Evolutionary conservation across 37 sponge, comb jelly and placozoan genomes (phyloP), one percentile per base, ranked within the genome.

Genomic region (Halichondria panicea): DNA sequence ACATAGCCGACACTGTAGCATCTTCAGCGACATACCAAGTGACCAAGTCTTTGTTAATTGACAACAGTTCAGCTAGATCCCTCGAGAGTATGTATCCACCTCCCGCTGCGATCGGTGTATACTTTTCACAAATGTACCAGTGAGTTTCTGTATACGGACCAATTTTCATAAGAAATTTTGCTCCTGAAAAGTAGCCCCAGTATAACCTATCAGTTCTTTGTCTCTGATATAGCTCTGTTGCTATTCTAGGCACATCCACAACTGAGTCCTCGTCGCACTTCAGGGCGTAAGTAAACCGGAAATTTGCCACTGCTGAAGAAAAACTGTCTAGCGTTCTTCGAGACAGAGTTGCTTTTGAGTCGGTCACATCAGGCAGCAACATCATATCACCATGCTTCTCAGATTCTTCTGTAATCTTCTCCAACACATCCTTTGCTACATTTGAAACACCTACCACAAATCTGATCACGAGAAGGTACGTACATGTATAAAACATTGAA

Each of bases 261-360:
- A 74, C 74, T 13, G 66, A 65, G 57, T 83, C 84, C 24, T 83
- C 84, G 64, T 83, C 84, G 27, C 74, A 55, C 34, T 83, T 83
- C 31, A 83, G 35, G 4, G 75, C 21, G 43, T 64, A 83, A 12
- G 25, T 19, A 43, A 74, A 83, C 25, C 30, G 0, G 22, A 59
- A 55, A 4, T 69, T 3, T 13, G 39, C 8, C 18, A n/a, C 4
- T 1, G 61, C 76, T 31, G n/a, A 56, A 24, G 28, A 18, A 41
- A 75, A 41, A 5, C 55, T n/a, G 38, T 53, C 13, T 0, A 75
- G 43, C 2, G 76, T 46, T 36, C 76, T 65, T 27, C 33, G 32
- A 22, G 84, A 57, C 70, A 83, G 43, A 15, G 27, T 55, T 33
- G 15, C 32, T 13, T 67, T 34, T 31, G 61, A 35, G 63, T 83